Evolutionary conservation across 1,140 invertebrate genomes (phyloP), one percentile per base, ranked within the genome.

Genomic region (Cepaea nemoralis): DNA sequence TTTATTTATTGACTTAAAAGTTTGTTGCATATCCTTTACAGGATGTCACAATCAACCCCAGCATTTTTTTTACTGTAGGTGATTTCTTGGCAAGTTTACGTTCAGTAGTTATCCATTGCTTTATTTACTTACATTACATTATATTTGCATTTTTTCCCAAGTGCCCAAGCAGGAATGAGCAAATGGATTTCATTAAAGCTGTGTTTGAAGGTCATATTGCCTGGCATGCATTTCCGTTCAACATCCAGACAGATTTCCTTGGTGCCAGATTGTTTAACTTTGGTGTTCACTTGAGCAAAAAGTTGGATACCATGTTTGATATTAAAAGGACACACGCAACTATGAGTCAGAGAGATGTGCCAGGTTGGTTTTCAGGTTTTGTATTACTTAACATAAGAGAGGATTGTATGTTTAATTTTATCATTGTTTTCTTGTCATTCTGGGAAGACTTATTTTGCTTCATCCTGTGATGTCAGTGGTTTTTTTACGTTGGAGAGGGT

Each of bases 181-280:
- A 83, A 5, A 69, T 45, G 22, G 75, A 66, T 0, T 87, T 90
- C 59, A 77, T 78, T n/a, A n/a, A 59, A 22, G 86, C 88, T 27
- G 81, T 90, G 10, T 75, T 55, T 27, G 67, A 67, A 1, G 89
- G 88, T 16, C 76, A 84, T 39, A 86, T 90, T 8, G 84, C 83
- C 24, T 90, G 88, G 88, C 89, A 90, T 82, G 89, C 88, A 63
- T 87, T 87, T 31, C 85, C 88, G 66, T 89, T 90, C 88, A 90
- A 90, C 77, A 86, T 90, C 85, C 88, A 90, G 80, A 82, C 83
- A n/a, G 89, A 90, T 71, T 80, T 83, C 24, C 80, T 88, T 78
- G 83, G 86, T 42, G 76, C 83, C 42, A 55, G 66, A 37, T 70
- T 86, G 71, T 87, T 89, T 70, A 82, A 87, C 35, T 67, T 84